Evolutionary conservation across 1,140 invertebrate species (phyloP).

Genomic region (Eupeodes corollae): DNA sequence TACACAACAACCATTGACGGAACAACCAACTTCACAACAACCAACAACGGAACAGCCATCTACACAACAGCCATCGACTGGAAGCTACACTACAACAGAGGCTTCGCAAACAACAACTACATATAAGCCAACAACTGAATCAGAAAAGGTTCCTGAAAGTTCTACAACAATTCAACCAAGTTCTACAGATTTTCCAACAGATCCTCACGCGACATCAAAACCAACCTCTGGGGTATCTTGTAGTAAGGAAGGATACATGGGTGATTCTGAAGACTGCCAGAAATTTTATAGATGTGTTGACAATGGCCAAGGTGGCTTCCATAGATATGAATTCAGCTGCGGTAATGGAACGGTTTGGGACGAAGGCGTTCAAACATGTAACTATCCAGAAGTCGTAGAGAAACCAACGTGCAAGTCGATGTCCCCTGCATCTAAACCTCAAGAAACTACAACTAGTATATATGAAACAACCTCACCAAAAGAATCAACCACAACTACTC

Average conservation of each 20-base stretch:
- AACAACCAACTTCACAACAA: constrained; percentile 2
- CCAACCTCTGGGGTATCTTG: constrained; percentile 11
- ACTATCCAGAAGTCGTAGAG: constrained; percentile 37
- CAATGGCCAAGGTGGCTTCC: constrained; percentile 42
- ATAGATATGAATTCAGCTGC: constrained; percentile 49
- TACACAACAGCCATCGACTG: not conserved
- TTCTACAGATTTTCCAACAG: constrained; percentile 5
- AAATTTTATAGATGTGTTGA: constrained; percentile 59
- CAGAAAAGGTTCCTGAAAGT: constrained; percentile 3
- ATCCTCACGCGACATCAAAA: constrained; percentile 6
- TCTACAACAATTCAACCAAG: not conserved
- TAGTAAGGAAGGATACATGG: constrained; percentile 18
- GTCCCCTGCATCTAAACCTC: constrained; percentile 10
- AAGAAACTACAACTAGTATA: not conserved
- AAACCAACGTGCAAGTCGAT: constrained; percentile 10
- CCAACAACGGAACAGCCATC: constrained; percentile 4
- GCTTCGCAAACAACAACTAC: not conserved
- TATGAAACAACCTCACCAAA: constrained; percentile 5
- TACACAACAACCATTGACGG: constrained; percentile 1
- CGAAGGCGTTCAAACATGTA: constrained; percentile 44
- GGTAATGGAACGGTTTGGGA: constrained; percentile 56
- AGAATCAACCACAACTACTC: constrained; percentile 4
- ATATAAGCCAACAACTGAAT: constrained; percentile 3
- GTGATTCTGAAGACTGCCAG: constrained; percentile 43
- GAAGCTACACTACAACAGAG: too few species aligned